Conservation (phyloP, 1,140 invertebrate species). For the Leptinotarsa undecemlineata region DNA sequence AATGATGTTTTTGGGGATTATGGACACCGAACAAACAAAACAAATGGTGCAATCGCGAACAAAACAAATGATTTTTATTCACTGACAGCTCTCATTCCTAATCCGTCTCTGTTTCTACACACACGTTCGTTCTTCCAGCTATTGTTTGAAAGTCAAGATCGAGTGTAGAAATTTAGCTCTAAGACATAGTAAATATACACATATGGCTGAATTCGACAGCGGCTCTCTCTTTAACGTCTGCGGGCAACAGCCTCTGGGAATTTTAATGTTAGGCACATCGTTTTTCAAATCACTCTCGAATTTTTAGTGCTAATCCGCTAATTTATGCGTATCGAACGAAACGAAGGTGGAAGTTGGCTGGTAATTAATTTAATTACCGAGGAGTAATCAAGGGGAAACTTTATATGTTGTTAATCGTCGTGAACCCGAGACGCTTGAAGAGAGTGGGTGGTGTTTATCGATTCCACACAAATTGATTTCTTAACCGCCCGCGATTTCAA, state of each 20-base stretch:
- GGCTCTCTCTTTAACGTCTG: conserved; percentile 4
- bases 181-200: not conserved
- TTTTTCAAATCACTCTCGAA: no score
- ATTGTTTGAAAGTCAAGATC: conserved; percentile 26
- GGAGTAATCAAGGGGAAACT: not conserved
- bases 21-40: no score
- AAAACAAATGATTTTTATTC: no score
- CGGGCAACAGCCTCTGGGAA: not conserved
- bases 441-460: not conserved
- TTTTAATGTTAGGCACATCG: not conserved
- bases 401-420: not conserved
- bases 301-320: no score
- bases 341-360: not conserved
- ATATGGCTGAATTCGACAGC: not conserved
- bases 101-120: not conserved
- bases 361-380: not conserved
- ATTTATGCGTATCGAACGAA: not conserved
- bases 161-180: conserved; percentile 18
- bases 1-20: no score
- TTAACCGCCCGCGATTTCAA: not conserved
- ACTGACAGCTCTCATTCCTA: not conserved
- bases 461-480: not conserved
- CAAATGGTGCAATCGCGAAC: no score
- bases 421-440: not conserved
- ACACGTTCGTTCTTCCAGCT: not conserved